Base-by-base conservation (phyloP, 2,888 invertebrate genomes). In the Dendrolimus pini region DNA sequence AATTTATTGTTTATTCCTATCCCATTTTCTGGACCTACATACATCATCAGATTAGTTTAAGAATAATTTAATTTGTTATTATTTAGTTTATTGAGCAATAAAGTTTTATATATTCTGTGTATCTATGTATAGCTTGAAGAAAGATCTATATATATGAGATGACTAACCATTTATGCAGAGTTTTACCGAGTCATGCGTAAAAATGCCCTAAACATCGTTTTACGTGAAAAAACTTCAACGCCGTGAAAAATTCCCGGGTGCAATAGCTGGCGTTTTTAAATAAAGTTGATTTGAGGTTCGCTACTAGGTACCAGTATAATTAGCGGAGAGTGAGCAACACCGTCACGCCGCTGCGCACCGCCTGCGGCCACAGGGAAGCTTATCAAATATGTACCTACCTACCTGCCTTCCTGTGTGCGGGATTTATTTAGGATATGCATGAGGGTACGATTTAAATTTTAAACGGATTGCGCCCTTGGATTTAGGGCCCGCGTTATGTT, bases 401-500 rank as follows among this genome's bases (percentile, higher is more conserved):
- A 75, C 81, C 82, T 77, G 79, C 78, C 80, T n/a, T 80, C 82
- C 80, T 78, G 82, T 82, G 78, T 82, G 78, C 81, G 80, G 87
- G 89, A 89, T 89, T 89, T 90, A 88, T 89, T 90, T 89, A 88
- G 89, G 89, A 85, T 90, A 89, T 90, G 90, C 88, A 89, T 89
- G 90, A 89, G 88, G 89, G 87, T 89, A 81, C 82, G 80, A 85
- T 89, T 89, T 89, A 90, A 90, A 90, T 89, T 90, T 90, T 89
- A 89, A 90, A 89, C 86, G 89, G 88, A 89, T 89, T 88, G 87
- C 80, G 85, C 87, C 89, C 88, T 90, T 89, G 87, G 86, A 85
- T 86, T 85, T 81, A 73, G 74, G 79, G 77, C 78, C 80, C 76
- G 79, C 82, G 82, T 85, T 84, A 76, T 85, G 83, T 83, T 85